These are phyloP conservation scores for Synergus laeviventris DNA, from an alignment of 2,888 invertebrate species.

Conservation along the genomic window DNA sequence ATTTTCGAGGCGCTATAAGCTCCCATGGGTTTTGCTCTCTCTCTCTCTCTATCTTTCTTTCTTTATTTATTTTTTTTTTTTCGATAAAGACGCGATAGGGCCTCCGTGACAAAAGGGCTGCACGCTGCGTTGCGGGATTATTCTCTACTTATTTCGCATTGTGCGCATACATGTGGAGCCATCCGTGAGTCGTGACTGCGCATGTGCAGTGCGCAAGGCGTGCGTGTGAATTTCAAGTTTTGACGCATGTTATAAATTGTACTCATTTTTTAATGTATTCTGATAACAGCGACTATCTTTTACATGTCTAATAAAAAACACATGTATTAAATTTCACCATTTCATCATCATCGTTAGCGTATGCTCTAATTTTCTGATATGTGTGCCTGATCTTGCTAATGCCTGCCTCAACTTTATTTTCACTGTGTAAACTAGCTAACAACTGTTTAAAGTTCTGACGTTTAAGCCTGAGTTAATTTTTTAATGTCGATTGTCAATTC, in stretches of 20 bases:
- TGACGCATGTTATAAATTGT: constrained; percentile 15
- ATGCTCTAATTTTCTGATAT: background rate
- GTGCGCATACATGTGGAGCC: constrained; percentile 43
- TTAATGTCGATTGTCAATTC: too few species aligned
- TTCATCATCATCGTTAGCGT: background rate
- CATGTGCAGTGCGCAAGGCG: constrained; percentile 50
- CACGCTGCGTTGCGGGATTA: constrained; percentile 66
- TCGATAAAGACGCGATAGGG: constrained; percentile 55
- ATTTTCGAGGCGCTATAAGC: constrained; percentile 67
- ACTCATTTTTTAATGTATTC: background rate
- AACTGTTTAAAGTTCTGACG: too few species aligned
- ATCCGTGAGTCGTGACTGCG: constrained; percentile 46
- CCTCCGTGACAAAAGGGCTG: constrained; percentile 64
- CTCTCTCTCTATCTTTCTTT: constrained; percentile 31
- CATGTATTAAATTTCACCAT: background rate
- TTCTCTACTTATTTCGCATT: constrained; percentile 59
- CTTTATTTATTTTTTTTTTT: constrained; percentile 38
- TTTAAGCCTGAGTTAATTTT: too few species aligned
- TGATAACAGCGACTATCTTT: background rate
- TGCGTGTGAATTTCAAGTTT: constrained; percentile 61
- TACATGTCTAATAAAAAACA: background rate
- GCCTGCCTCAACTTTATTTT: background rate
- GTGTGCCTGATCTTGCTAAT: background rate
- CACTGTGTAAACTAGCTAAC: background rate
- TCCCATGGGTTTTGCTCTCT: constrained; percentile 52